Percentiles rank a stretch among this genome's conserved stretches.
Conservation (phyloP, 2,113 vertebrate genomes). For the Arvicanthis niloticus region DNA sequence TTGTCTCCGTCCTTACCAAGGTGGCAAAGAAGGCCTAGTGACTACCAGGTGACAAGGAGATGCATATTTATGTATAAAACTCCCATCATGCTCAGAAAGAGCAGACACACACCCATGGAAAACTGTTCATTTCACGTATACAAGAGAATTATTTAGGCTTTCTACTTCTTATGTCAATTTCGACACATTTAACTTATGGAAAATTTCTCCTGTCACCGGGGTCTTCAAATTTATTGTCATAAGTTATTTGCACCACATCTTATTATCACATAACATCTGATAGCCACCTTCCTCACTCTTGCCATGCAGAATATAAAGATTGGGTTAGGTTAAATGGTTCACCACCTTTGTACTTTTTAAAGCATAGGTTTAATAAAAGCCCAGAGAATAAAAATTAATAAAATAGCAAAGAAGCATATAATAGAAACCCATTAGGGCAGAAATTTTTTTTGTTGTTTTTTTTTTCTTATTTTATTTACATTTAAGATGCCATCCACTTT, state of each 20-base stretch:
- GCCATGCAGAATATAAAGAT: background rate
- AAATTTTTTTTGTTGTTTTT: no score
- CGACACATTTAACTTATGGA: background rate
- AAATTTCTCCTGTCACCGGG: background rate
- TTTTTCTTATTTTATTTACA: no score
- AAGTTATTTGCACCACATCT: conserved; percentile 22
- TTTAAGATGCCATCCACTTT: no score
- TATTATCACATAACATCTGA: background rate
- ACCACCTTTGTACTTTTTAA: background rate
- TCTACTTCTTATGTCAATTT: conserved; percentile 11
- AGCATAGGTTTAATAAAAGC: background rate
- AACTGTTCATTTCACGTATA: background rate
- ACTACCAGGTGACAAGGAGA: background rate
- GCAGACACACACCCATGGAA: background rate
- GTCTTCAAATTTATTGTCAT: background rate
- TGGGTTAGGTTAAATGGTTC: background rate
- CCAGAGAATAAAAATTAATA: background rate
- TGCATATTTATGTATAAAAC: background rate
- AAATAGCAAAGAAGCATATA: background rate
- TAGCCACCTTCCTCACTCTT: background rate
- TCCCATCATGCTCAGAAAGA: background rate
- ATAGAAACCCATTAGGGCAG: background rate
- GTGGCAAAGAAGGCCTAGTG: background rate
- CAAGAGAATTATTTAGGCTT: conserved; percentile 1
- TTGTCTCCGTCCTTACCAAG: background rate